Evolutionary conservation across 2,797 vertebrate species (phyloP), one percentile per base, ranked within the genome.

Genomic region (Chaunax sp.): DNA sequence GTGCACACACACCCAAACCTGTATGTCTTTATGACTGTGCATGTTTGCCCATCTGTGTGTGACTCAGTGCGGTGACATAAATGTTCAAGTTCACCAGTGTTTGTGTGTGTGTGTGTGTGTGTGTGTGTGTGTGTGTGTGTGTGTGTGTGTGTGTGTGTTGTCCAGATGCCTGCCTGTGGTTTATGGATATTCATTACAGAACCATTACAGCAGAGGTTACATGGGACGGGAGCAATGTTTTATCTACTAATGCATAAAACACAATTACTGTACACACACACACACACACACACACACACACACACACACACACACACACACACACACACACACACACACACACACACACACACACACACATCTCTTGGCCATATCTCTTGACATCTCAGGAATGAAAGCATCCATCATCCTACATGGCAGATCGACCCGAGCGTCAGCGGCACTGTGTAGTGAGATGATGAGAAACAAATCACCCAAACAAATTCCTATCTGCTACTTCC

Each of bases 151-250:
- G 45, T 53, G 54, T 46, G 33, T 56, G 68, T 40, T 70, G 76
- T 80, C 78, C 80, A 80, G 74, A 82, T 85, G 85, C 72, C 80
- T 67, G 78, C 18, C 79, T 88, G 86, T 87, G 84, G 79, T 89
- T 91, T 87, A 90, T 89, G 70, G 89, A 86, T 82, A 84, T 91
- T 91, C 88, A 92, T 92, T 91, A 90, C 77, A 87, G 72, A 84
- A 72, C 85, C 78, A 90, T 90, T 90, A 89, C 76, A 85, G 72
- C 80, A 82, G 87, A 92, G 90, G 89, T 93, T 88, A 90, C 83
- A 86, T 35, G 59, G 84, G 85, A 89, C 79, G 35, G 63, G 52
- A 64, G 73, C 65, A 54, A 83, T 81, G 75, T 83, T 91, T 90
- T 84, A 84, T 89, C 87, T 77, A 61, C 58, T 60, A 82, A 83